phyloP scores from a whole-genome alignment of 2,888 invertebrate genomes.

The Macrophya alboannulata region DNA sequence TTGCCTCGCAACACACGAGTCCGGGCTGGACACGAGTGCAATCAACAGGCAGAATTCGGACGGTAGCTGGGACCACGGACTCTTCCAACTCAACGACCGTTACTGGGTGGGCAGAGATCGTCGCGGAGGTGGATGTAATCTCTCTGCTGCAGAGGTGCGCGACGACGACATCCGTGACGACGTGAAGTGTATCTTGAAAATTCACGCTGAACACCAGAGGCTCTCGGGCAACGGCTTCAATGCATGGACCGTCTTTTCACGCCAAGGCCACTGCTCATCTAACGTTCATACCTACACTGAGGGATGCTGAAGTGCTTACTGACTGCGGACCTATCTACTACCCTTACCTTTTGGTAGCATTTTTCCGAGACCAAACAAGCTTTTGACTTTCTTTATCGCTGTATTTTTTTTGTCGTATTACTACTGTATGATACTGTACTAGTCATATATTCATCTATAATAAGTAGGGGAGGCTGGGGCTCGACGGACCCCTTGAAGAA shows the following conservation, averaged over 20 bases:
- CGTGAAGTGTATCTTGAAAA: constrained; percentile 85
- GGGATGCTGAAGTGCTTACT: neutral
- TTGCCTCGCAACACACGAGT: constrained; percentile 88
- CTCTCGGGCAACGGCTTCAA: constrained; percentile 88
- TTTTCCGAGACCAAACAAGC: too few relatives aligned
- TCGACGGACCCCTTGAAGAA: too few relatives aligned
- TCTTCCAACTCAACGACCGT: constrained; percentile 88
- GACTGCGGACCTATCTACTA: neutral
- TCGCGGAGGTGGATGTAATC: constrained; percentile 84
- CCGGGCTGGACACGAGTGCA: constrained; percentile 86
- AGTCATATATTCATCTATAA: neutral
- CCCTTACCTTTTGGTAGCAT: neutral
- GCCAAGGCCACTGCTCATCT: neutral
- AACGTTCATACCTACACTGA: neutral
- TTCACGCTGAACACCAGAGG: constrained; percentile 86
- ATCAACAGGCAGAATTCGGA: constrained; percentile 81
- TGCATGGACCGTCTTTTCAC: constrained; percentile 84
- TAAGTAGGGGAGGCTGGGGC: too few relatives aligned
- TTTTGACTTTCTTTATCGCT: neutral
- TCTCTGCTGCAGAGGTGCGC: constrained; percentile 84
- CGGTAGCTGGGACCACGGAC: constrained; percentile 86
- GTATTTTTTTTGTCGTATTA: neutral
- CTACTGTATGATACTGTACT: neutral
- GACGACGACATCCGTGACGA: constrained; percentile 89
- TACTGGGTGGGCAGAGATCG: constrained; percentile 85